A percentile compares a stretch with the other conserved stretches of the same genome.
These are phyloP conservation scores for Gymnocephalus cernua DNA, from an alignment of 2,113 vertebrate species.

Conservation along the genomic window DNA sequence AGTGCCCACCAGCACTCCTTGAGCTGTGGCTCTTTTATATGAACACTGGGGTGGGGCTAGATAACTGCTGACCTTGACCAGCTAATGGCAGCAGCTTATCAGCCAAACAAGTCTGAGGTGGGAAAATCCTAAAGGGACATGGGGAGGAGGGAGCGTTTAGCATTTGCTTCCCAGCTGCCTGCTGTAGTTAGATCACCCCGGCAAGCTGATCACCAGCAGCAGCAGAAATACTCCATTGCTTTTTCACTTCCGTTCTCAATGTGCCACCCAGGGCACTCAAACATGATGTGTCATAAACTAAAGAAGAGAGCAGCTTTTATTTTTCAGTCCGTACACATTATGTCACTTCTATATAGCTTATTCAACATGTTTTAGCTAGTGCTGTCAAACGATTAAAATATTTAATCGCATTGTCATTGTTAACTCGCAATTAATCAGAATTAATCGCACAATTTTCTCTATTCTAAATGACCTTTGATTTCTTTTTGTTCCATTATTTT, in stretches of 20 bases:
- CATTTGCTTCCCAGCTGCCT: slow-evolving; percentile 68
- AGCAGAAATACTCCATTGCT: slow-evolving; percentile 14
- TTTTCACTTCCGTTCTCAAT: background rate
- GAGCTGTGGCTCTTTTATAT: slow-evolving; percentile 26
- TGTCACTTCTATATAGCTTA: no score
- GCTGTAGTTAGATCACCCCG: slow-evolving; percentile 54
- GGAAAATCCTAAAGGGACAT: slow-evolving; percentile 55
- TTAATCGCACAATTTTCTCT: no score
- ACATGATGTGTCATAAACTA: no score
- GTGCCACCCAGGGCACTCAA: slow-evolving; percentile 10
- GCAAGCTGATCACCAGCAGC: slow-evolving; percentile 45
- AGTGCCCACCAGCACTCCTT: slow-evolving; percentile 19
- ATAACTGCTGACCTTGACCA: slow-evolving; percentile 59
- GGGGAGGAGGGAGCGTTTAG: slow-evolving; percentile 57
- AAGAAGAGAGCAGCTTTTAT: no score
- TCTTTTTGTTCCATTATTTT: no score
- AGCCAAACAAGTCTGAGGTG: slow-evolving; percentile 49
- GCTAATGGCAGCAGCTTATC: slow-evolving; percentile 46
- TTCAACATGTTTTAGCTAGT: no score
- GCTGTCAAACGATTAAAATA: no score
- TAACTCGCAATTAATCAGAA: no score
- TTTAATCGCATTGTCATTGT: no score
- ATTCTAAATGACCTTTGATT: no score
- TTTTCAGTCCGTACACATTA: no score
- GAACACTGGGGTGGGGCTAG: slow-evolving; percentile 43